These are phyloP conservation scores for Palythoa caribaeorum DNA, from an alignment of 92 coral and sea anemone species.

Conservation along the genomic window DNA sequence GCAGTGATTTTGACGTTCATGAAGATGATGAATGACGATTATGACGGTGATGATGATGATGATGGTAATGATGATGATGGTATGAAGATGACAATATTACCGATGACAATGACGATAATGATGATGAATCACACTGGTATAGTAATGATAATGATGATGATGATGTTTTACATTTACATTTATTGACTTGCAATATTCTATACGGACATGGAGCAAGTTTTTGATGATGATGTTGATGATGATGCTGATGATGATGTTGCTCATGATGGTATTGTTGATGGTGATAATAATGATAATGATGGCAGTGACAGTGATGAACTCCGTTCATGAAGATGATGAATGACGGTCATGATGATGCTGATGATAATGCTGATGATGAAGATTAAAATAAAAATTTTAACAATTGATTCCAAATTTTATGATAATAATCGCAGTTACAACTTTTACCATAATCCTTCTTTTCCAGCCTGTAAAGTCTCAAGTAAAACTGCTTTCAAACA, in stretches of 20 bases:
- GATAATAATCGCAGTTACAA: too few species aligned
- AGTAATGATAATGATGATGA: too few species aligned
- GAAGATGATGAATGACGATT: not conserved
- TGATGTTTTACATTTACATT: not conserved
- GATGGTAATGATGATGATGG: not conserved
- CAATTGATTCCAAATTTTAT: too few species aligned
- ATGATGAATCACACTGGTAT: too few species aligned
- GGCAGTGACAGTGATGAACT: not conserved
- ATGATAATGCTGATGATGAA: not conserved
- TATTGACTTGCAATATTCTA: not conserved
- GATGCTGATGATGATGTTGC: not conserved
- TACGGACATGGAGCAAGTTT: too few species aligned
- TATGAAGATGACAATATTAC: not conserved
- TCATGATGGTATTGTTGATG: not conserved
- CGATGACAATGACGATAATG: not conserved
- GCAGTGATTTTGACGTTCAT: not conserved
- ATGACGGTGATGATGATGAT: not conserved
- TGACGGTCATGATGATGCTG: not conserved
- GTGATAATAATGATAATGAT: not conserved
- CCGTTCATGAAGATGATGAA: not conserved
- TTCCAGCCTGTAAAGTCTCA: slow-evolving; percentile 73
- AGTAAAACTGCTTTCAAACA: slow-evolving; percentile 56
- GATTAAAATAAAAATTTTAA: not conserved
- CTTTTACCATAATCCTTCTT: not conserved
- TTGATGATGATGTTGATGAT: not conserved